Percentiles rank a stretch among this genome's conserved stretches.
Conservation (phyloP, 2,888 invertebrate genomes). For the Dendrolimus houi region DNA sequence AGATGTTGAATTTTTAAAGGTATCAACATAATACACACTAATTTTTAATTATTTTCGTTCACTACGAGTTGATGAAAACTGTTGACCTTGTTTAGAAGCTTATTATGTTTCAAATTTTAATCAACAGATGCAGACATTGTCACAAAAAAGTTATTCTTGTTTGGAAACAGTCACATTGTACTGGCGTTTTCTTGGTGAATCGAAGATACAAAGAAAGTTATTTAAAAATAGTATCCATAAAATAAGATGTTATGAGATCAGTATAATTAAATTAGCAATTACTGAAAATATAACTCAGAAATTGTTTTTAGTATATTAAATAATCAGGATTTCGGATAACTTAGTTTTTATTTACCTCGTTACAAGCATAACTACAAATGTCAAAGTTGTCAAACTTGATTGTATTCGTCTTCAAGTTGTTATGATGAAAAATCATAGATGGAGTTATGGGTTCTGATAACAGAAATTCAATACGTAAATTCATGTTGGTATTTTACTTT, state of each 20-base stretch:
- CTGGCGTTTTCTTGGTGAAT: slow-evolving; percentile 15
- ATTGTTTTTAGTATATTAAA: not conserved
- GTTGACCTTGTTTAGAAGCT: slow-evolving; percentile 78
- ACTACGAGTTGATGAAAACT: slow-evolving; percentile 71
- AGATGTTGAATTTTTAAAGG: slow-evolving; percentile 43
- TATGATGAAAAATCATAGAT: slow-evolving; percentile 32
- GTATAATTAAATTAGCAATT: slow-evolving; percentile 2
- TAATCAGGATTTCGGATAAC: not conserved
- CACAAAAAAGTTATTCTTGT: slow-evolving; percentile 64
- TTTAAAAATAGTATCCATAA: too few relatives aligned
- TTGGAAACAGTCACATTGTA: slow-evolving; percentile 41
- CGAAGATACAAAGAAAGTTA: slow-evolving; percentile 7
- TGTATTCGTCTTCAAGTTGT: slow-evolving; percentile 15
- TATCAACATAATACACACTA: slow-evolving; percentile 55
- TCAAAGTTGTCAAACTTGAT: slow-evolving; percentile 32
- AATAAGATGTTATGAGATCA: too few relatives aligned
- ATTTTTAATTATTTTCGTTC: slow-evolving; percentile 68
- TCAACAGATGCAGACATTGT: slow-evolving; percentile 76
- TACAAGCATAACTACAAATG: slow-evolving; percentile 34
- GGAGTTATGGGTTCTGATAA: slow-evolving; percentile 36
- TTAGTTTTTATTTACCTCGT: slow-evolving; percentile 20
- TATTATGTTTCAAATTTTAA: slow-evolving; percentile 75
- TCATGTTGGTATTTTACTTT: slow-evolving; percentile 34
- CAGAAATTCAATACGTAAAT: slow-evolving; percentile 48
- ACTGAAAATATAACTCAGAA: not conserved